Conservation (phyloP, 2,888 invertebrate species). For the Acanthoscelides obtectus region DNA sequence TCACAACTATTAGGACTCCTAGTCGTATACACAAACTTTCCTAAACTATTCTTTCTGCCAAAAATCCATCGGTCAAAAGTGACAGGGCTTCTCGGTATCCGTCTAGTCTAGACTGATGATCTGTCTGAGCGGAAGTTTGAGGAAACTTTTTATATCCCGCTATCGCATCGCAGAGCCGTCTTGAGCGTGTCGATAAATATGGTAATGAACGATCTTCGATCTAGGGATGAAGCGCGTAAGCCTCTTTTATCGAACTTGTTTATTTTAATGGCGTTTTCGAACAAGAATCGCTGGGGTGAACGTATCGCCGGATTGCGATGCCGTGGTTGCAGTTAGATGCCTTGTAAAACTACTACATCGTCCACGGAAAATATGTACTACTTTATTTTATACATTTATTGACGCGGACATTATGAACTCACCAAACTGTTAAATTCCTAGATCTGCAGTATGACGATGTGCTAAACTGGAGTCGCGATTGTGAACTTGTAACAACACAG, state of each 20-base stretch:
- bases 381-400: no score
- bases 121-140: conserved; percentile 11
- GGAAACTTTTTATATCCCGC: conserved; percentile 32
- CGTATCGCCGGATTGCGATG: conserved; percentile 9
- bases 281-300: no score
- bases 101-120: neutral
- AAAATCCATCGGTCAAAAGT: neutral
- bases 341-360: no score
- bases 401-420: no score
- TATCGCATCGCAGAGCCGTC: conserved; percentile 24
- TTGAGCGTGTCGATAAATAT: conserved; percentile 35
- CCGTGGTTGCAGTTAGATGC: conserved; percentile 1
- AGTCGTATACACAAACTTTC: neutral
- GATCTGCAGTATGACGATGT: no score
- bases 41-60: neutral
- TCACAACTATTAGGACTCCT: neutral
- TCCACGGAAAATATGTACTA: no score
- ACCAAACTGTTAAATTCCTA: no score
- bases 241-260: conserved; percentile 35
- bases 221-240: conserved; percentile 29
- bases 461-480: no score
- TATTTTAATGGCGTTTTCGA: conserved; percentile 32
- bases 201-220: conserved; percentile 37
- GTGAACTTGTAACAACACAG: no score
- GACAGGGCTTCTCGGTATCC: neutral